Conservation (phyloP, 2,113 vertebrate species). For the Vulpes ferrilata region DNA sequence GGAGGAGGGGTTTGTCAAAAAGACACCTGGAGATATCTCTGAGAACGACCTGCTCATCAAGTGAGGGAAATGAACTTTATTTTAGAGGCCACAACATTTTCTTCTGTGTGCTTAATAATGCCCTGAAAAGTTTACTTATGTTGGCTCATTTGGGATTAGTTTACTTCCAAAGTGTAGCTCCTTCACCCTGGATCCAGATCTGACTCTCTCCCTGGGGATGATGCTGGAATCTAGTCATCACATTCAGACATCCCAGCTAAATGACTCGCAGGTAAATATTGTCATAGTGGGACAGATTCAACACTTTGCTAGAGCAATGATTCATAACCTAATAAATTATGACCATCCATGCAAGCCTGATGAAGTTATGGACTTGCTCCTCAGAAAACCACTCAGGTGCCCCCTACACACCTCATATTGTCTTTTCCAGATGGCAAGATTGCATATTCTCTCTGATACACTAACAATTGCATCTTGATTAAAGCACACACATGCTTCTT, state of each 20-base stretch:
- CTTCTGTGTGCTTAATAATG: neutral
- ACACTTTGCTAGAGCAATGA: neutral
- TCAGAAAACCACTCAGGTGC: neutral
- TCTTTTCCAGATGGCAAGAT: neutral
- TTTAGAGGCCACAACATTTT: neutral
- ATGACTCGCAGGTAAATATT: neutral
- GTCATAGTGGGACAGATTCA: neutral
- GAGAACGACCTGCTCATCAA: neutral
- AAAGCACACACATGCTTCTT: neutral
- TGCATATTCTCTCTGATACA: neutral
- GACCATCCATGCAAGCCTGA: too few relatives aligned
- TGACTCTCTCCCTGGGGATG: conserved; percentile 5
- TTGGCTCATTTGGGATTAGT: neutral
- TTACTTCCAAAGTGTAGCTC: neutral
- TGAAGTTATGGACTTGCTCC: neutral
- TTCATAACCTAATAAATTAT: neutral
- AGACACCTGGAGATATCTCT: too few relatives aligned
- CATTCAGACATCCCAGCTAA: neutral
- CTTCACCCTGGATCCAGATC: neutral
- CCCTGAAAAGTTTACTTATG: neutral
- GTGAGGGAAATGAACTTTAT: neutral
- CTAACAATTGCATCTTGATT: neutral
- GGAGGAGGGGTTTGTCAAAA: neutral
- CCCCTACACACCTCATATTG: neutral
- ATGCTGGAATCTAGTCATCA: conserved; percentile 49